Percentiles rank a stretch among this genome's conserved stretches.
These are phyloP conservation scores for Hypomecis atomaria DNA, from an alignment of 2,888 invertebrate species.

Conservation along the genomic window DNA sequence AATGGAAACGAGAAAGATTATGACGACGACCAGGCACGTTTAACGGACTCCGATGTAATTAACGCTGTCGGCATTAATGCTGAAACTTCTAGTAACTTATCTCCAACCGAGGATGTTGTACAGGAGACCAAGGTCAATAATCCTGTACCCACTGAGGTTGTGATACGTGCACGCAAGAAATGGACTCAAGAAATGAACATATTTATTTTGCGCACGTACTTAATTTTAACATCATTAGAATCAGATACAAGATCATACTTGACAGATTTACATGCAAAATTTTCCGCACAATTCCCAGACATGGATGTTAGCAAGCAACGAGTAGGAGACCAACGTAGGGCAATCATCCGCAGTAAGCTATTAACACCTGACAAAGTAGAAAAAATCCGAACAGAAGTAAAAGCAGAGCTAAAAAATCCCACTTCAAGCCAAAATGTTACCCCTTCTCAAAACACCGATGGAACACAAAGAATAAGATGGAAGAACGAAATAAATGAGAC, in stretches of 20 bases:
- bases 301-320: neutral
- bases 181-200: conserved; percentile 27
- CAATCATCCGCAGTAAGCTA: no score
- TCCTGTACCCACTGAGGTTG: conserved; percentile 4
- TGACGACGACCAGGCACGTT: no score
- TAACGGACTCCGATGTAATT: no score
- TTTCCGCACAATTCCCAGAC: conserved; percentile 2
- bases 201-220: conserved; percentile 29
- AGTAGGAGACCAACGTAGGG: no score
- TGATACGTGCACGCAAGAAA: conserved; percentile 12
- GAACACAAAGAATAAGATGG: conserved; percentile 6
- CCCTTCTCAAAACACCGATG: neutral
- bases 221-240: conserved; percentile 21
- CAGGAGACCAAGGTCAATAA: neutral
- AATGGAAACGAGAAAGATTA: no score
- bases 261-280: conserved; percentile 11
- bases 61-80: no score
- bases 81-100: no score
- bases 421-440: no score
- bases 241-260: conserved; percentile 22
- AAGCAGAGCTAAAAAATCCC: neutral
- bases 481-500: neutral
- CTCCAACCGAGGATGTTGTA: conserved; percentile 5
- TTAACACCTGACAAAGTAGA: no score
- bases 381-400: neutral